phyloP scores from a whole-genome alignment of 1,140 invertebrate genomes.

The Eriosoma lanigerum region DNA sequence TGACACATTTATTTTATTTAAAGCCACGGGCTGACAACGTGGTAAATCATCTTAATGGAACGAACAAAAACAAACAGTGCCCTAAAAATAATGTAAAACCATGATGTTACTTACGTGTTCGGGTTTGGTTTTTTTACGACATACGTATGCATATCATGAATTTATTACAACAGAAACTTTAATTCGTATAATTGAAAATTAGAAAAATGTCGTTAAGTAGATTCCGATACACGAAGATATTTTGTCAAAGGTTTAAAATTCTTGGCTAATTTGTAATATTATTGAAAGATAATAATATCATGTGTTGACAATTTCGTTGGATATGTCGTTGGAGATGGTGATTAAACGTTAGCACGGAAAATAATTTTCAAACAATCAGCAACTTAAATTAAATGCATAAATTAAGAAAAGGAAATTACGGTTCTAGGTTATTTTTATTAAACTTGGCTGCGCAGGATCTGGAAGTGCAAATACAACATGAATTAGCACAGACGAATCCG shows the following conservation, averaged over 20 bases:
- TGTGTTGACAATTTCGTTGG: neutral
- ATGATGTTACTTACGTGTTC: neutral
- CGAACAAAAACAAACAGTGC: constrained; percentile 42
- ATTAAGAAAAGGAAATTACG: neutral
- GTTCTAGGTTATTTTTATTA: too few species aligned
- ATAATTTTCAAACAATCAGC: neutral
- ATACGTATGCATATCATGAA: neutral
- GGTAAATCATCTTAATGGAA: constrained; percentile 52
- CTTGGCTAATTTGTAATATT: neutral
- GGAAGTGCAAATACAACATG: too few species aligned
- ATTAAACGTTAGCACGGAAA: neutral
- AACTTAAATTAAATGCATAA: constrained; percentile 4
- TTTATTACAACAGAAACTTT: neutral
- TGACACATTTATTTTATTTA: constrained; percentile 50
- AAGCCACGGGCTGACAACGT: constrained; percentile 44
- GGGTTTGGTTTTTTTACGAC: neutral
- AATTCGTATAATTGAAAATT: neutral
- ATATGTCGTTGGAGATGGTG: neutral
- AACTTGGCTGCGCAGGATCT: too few species aligned
- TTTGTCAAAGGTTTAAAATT: neutral
- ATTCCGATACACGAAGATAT: neutral
- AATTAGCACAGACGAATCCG: neutral
- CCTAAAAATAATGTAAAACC: constrained; percentile 38
- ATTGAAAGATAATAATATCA: neutral
- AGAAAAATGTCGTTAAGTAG: neutral